Evolutionary conservation across 2,797 vertebrate genomes (phyloP).

Genomic region (Sus cebifrons): DNA sequence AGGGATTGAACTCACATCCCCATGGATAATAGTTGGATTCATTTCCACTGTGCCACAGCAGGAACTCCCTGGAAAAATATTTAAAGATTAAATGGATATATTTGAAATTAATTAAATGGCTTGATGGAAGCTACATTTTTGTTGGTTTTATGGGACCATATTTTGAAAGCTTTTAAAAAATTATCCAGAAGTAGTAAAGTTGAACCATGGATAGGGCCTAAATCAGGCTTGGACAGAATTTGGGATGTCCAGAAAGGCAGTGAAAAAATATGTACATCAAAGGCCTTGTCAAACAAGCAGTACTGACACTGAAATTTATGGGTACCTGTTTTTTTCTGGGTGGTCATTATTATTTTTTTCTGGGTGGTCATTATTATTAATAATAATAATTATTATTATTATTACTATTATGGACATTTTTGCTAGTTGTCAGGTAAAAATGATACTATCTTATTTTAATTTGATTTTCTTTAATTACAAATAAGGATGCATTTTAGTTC

Average conservation of each 20-base stretch:
- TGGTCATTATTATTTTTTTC: not conserved
- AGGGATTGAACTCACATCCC: too few species aligned
- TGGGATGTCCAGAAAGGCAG: not conserved
- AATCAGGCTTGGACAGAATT: not conserved
- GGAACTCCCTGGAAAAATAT: not conserved
- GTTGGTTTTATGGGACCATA: not conserved
- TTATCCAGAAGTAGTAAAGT: not conserved
- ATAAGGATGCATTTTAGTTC: not conserved
- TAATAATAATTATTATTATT: too few species aligned
- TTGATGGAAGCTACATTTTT: not conserved
- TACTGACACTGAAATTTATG: not conserved
- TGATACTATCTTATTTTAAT: not conserved
- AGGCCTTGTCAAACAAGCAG: not conserved
- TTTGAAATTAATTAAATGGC: constrained; percentile 24
- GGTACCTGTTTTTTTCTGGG: not conserved
- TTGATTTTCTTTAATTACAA: constrained; percentile 41
- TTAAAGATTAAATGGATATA: not conserved
- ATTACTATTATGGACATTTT: not conserved
- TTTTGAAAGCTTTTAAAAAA: not conserved
- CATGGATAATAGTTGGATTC: too few species aligned
- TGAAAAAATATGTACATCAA: not conserved
- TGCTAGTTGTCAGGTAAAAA: constrained; percentile 1
- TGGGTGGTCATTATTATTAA: not conserved
- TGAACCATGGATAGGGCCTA: not conserved
- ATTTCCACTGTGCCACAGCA: too few species aligned